A percentile compares a stretch with the other conserved stretches of the same genome.
Conservation (phyloP, 2,797 vertebrate species). For the Hyperoplus immaculatus region DNA sequence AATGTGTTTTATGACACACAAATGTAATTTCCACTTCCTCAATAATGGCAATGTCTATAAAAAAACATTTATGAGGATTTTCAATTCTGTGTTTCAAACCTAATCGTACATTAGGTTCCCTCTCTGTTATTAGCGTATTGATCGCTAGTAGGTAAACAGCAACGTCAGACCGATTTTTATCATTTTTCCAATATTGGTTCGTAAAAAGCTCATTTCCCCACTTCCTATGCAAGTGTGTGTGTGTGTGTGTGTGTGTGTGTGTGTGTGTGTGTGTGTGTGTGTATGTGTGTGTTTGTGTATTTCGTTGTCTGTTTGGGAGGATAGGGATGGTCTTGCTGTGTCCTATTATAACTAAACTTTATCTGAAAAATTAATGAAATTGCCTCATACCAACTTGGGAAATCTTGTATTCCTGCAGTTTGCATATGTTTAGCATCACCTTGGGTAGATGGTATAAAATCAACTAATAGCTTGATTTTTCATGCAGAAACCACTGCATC, state of each 20-base stretch:
- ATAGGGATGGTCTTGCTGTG: background rate
- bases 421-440: background rate
- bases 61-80: conserved; percentile 79
- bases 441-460: background rate
- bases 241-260: conserved; percentile 25
- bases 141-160: conserved; percentile 79
- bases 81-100: conserved; percentile 78
- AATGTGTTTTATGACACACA: conserved; percentile 82
- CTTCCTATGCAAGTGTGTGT: conserved; percentile 62
- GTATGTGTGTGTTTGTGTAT: conserved; percentile 28
- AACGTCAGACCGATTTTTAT: conserved; percentile 76
- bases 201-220: conserved; percentile 76
- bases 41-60: conserved; percentile 77
- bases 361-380: conserved; percentile 3
- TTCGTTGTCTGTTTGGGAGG: conserved; percentile 9
- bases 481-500: background rate
- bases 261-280: conserved; percentile 28
- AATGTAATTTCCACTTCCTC: conserved; percentile 83
- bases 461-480: background rate
- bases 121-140: conserved; percentile 81
- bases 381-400: background rate
- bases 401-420: conserved; percentile 11
- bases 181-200: conserved; percentile 79
- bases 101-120: conserved; percentile 77
- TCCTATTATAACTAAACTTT: conserved; percentile 20